Evolutionary conservation across 2,888 invertebrate genomes (phyloP), one percentile per base, ranked within the genome.

Genomic region (Drosophila subsilvestris): DNA sequence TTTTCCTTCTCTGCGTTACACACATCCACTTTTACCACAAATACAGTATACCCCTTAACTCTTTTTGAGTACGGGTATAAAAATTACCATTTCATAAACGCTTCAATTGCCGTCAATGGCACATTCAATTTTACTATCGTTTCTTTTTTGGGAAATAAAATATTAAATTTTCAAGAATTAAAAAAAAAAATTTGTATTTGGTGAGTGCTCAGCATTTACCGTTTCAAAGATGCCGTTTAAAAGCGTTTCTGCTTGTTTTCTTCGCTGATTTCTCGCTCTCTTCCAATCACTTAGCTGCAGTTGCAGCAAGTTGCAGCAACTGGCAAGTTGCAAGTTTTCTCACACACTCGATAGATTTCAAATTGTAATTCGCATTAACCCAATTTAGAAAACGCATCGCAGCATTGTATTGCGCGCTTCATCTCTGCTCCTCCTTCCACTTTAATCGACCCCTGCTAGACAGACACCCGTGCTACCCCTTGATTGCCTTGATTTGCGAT

Each of bases 321-420:
- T 63, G 51, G 51, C 7, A 47, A 62, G 14, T 37, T n/a, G n/a
- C 37, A 42, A 51, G 32, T 61, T 56, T 57, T 57, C 32, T 20
- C 65, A 44, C 51, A 51, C 45, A 47, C 51, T 47, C 61, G 47
- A 47, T 61, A 61, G 51, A 61, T 63, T 53, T 25, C 9, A 18
- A 66, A 63, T 63, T 63, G 63, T 69, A 50, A 60, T 67, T 55
- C 60, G 54, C 67, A 55, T 69, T 69, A 68, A 51, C 61, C 69
- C 61, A 69, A 61, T 55, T 69, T 61, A 67, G 54, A 44, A 32
- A 63, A 55, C 54, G 63, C 65, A 27, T n/a, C 55, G n/a, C 29
- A 42, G 27, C 47, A 29, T 45, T 58, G 47, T 37, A 37, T 12
- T 25, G 22, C 12, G 10, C 18, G 12, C 22, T 2, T 17, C 25